A percentile compares a stretch with the other conserved stretches of the same genome.
These are phyloP conservation scores for Drosophila sucinea DNA, from an alignment of 1,140 invertebrate species.

Conservation along the genomic window DNA sequence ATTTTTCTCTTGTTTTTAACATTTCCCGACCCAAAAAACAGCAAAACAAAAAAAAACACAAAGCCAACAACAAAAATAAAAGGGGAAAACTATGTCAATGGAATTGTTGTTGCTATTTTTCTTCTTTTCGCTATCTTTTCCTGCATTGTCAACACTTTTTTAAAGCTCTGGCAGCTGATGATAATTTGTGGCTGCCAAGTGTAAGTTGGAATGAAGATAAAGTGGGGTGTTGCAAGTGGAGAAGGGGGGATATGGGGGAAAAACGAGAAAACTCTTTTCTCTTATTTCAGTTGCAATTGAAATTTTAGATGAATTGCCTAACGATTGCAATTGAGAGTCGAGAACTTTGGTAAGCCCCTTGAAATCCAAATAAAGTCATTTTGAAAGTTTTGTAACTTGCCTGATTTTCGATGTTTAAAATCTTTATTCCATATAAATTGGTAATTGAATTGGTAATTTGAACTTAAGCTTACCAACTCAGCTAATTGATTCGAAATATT, in stretches of 20 bases:
- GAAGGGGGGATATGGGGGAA: neutral
- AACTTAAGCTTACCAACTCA: too few species aligned
- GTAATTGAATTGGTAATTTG: too few species aligned
- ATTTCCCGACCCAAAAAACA: conserved; percentile 19
- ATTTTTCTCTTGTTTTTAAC: conserved; percentile 49
- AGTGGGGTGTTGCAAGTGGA: neutral
- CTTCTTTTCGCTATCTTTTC: conserved; percentile 41
- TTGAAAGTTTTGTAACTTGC: neutral
- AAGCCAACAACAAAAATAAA: conserved; percentile 22
- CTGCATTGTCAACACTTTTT: conserved; percentile 54
- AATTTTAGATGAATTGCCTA: neutral
- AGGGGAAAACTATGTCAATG: conserved; percentile 69
- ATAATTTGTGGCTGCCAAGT: conserved; percentile 52
- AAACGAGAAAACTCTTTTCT: neutral
- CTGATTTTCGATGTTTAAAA: too few species aligned
- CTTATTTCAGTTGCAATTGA: conserved; percentile 2
- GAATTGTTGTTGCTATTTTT: conserved; percentile 58
- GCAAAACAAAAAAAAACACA: neutral
- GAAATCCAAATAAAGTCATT: neutral
- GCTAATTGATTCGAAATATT: too few species aligned
- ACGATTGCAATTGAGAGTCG: neutral
- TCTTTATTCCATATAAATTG: too few species aligned
- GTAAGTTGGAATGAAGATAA: neutral
- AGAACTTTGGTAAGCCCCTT: neutral
- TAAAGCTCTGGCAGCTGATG: conserved; percentile 58